Evolutionary conservation across 2,888 invertebrate species (phyloP), one percentile per base, ranked within the genome.

Genomic region (Drosophila mimica): DNA sequence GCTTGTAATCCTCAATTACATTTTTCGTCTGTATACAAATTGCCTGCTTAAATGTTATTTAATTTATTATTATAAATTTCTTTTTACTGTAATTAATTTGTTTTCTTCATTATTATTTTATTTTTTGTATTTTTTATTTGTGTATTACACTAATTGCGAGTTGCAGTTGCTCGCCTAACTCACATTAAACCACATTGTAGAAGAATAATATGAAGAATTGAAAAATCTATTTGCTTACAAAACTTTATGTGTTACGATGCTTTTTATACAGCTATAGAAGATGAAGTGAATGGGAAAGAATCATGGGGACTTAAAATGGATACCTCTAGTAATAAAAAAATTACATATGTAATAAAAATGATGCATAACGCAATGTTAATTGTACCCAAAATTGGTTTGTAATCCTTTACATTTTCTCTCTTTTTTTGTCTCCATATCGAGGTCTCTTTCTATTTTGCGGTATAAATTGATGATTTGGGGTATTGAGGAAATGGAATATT

Each of bases 291-390:
- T 59, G 78, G 60, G 65, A 59, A 78, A 59, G 65, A 70, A 69
- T 30, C 40, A 56, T 64, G 69, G 54, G 48, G 70, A 57, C 64
- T 63, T 62, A 36, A 66, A 63, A 71, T 68, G 48, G 61, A 61
- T 67, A 60, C 59, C 52, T 78, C 52, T 70, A 70, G 74, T 58
- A 70, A 78, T 76, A 77, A 68, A 74, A 20, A 56, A 38, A 38
- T 36, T 56, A 71, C 64, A 70, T 76, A 74, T 78, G 70, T 74
- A 78, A 66, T 78, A 71, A 78, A 77, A 60, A 59, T 59, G 52
- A 66, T 72, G 62, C 48, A 66, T 52, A 63, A 75, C 61, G 31
- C 52, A 62, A 76, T 58, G 34, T 60, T 46, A 53, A 31, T 52
- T 46, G 57, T 69, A 46, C 15, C 36, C 58, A 54, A 48, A 46